Percentiles rank a stretch among this genome's conserved stretches.
phyloP scores from a whole-genome alignment of 2,797 vertebrate genomes.

The Emys orbicularis region DNA sequence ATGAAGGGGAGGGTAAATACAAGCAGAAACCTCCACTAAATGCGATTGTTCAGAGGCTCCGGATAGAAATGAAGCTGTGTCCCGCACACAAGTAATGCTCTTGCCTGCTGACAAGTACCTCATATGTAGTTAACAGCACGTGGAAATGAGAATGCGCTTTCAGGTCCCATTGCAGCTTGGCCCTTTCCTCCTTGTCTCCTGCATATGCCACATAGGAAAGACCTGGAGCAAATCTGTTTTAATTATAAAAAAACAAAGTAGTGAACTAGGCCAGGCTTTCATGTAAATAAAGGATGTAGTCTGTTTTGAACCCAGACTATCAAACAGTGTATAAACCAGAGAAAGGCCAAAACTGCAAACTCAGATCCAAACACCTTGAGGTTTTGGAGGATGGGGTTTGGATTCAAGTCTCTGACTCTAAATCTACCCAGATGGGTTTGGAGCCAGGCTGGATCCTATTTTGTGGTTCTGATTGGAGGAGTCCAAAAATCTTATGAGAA shows the following conservation, averaged over 20 bases:
- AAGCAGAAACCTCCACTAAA: background rate
- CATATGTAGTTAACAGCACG: constrained; percentile 92
- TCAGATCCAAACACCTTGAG: background rate
- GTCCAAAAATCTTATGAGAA: background rate
- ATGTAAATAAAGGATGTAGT: background rate
- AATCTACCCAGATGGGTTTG: background rate
- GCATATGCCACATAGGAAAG: constrained; percentile 86
- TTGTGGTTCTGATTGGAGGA: background rate
- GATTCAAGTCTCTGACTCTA: background rate
- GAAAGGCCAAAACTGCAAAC: background rate
- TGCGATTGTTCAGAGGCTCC: background rate
- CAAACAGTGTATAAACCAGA: background rate
- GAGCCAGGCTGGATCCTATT: background rate
- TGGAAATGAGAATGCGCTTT: constrained; percentile 71
- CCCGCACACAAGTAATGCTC: background rate
- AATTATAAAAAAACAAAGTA: constrained; percentile 2
- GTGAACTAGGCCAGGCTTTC: background rate
- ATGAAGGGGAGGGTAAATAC: background rate
- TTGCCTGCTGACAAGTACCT: constrained; percentile 79
- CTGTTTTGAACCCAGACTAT: background rate
- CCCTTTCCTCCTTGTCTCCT: constrained; percentile 88
- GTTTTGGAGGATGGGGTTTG: background rate
- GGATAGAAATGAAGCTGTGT: background rate
- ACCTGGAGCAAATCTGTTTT: constrained; percentile 86
- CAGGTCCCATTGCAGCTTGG: constrained; percentile 82